Conservation (phyloP, 2,113 vertebrate genomes). For the Hydropotes inermis region DNA sequence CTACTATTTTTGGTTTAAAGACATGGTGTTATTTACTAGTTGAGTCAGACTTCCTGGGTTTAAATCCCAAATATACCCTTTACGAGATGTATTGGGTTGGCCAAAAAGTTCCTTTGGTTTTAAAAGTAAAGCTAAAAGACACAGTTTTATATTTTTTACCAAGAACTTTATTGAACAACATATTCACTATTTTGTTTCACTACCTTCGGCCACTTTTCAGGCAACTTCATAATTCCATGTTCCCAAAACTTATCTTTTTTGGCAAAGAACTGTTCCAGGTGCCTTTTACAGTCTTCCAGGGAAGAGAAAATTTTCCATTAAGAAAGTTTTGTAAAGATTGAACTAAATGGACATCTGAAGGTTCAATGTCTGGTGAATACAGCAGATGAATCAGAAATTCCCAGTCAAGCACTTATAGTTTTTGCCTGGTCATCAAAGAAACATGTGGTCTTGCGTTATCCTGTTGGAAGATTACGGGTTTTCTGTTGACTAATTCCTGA, state of each 20-base stretch:
- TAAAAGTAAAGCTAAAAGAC: neutral
- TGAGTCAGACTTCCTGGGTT: neutral
- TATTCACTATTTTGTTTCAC: neutral
- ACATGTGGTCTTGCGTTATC: neutral
- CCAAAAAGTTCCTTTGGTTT: neutral
- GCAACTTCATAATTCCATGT: neutral
- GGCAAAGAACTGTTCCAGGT: neutral
- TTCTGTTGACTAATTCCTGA: neutral
- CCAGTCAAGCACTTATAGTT: neutral
- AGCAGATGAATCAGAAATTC: neutral
- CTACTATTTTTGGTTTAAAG: neutral
- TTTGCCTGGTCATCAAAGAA: neutral
- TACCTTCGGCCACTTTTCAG: neutral
- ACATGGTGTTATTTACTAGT: neutral
- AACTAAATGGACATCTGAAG: neutral
- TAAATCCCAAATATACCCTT: neutral
- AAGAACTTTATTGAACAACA: neutral
- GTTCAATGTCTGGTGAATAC: fast-evolving
- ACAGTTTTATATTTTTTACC: neutral
- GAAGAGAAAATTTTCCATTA: neutral
- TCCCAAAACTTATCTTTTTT: neutral
- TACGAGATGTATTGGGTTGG: neutral
- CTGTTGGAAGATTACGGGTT: neutral
- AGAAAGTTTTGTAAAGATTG: neutral
- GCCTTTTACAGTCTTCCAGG: neutral